These are phyloP conservation scores for Opisthocomus hoazin DNA, from an alignment of 2,113 vertebrate species.

Conservation along the genomic window DNA sequence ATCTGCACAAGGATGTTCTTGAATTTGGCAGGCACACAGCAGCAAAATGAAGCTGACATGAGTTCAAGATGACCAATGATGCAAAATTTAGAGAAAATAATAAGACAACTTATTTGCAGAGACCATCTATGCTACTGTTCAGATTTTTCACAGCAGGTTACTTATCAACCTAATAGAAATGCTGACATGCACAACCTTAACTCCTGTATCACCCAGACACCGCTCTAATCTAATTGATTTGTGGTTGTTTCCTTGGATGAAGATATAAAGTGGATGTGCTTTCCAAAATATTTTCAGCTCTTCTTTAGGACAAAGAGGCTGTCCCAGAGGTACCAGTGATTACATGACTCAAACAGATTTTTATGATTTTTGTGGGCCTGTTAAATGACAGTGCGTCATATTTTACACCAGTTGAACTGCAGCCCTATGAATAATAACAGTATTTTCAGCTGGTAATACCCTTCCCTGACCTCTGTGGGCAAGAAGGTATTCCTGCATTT, in stretches of 20 bases:
- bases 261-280: conserved; percentile 26
- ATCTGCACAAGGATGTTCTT: not conserved
- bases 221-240: conserved; percentile 52
- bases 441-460: not conserved
- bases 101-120: conserved; percentile 7
- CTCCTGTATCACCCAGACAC: not conserved
- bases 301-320: conserved; percentile 38
- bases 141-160: conserved; percentile 23
- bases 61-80: not conserved
- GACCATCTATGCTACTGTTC: not conserved
- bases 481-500: not conserved
- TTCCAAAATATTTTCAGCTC: conserved; percentile 2
- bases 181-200: conserved; percentile 26
- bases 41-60: conserved; percentile 2
- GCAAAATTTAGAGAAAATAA: conserved; percentile 43
- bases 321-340: not conserved
- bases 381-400: not conserved
- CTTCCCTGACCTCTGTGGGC: not conserved
- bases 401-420: not conserved
- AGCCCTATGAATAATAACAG: not conserved
- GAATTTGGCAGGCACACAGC: not conserved
- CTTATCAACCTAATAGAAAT: conserved; percentile 41
- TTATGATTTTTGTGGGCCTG: not conserved
- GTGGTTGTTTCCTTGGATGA: conserved; percentile 47
- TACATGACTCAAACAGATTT: not conserved